Evolutionary conservation across 2,797 vertebrate genomes (phyloP), one percentile per base, ranked within the genome.

Genomic region (Fundulus diaphanus): DNA sequence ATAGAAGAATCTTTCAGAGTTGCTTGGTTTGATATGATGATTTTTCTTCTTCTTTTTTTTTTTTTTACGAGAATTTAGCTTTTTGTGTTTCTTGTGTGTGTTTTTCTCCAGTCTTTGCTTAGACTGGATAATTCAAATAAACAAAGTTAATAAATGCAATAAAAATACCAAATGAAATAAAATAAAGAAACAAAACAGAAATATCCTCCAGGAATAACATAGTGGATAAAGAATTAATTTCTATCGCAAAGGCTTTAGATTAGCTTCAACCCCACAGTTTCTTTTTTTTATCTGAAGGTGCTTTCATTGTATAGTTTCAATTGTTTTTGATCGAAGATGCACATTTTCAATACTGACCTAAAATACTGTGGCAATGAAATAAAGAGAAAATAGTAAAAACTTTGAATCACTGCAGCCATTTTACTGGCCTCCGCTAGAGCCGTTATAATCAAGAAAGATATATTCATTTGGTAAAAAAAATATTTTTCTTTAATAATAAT

Each of bases 231-330:
- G 1, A 20, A 59, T 59, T 1, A 8, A 6, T 56, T 33, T 33
- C 33, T 59, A 1, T 31, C 13, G 5, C 3, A 15, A 29, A 56
- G 29, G n/a, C 52, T 27, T 29, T n/a, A 15, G 52, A 49, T 22
- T 49, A 49, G 18, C 48, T 49, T 49, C 20, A 22, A 22, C n/a
- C n/a, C 52, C 15, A 15, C 24, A 3, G 51, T 52, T 52, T 52
- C 54, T 7, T 44, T 44, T 82, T 65, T 54, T 56, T 59, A 29
- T n/a, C 13, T 27, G n/a, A 56, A 56, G 52, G 51, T n/a, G 51
- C 7, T 11, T 52, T 3, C 51, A 68, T 33, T 3, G 49, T 71
- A 35, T 20, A 67, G 59, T n/a, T 70, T 59, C 42, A 57, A 15
- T 69, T 57, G 54, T 57, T 57, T 42, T 57, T 63, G 54, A 67